Base-by-base conservation (phyloP, 2,113 vertebrate genomes). In the Xiphophorus hellerii region DNA sequence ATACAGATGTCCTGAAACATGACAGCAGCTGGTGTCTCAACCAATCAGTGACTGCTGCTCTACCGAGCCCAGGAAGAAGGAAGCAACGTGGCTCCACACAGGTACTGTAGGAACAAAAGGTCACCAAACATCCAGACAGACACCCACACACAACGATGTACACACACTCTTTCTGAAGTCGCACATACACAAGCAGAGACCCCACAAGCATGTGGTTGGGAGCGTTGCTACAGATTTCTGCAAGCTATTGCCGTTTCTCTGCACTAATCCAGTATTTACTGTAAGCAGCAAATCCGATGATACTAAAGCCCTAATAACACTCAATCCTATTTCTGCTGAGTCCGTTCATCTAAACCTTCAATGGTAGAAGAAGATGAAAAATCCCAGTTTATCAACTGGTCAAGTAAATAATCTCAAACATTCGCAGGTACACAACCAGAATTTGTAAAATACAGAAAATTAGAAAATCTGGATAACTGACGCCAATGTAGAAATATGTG, bases 231-330 rank as follows among this genome's bases (percentile, higher is more conserved):
- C 62, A 78, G 71, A 78, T 71, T 33, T 82, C 42, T 88, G 69
- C 65, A 71, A 81, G 71, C 76, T 74, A 25, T 63, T 61, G 48
- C 66, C 37, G 70, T 71, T 77, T 58, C 37, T 61, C 62, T n/a
- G 44, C 31, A n/a, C 76, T 90, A 87, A 92, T 87, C 85, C 89
- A 37, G 74, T 73, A 72, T 87, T 86, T 82, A 76, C 69, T 66
- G 54, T 62, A 37, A 77, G 67, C 14, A 79, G 71, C 62, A 66
- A 88, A 91, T 84, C 83, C 70, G 65, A 67, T 75, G 78, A 78
- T 76, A 39, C 66, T 69, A 71, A 81, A 80, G 67, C 66, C 62
- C 3, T 80, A 79, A 78, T 80, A 81, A 82, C 54, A 75, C 70
- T 80, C 71, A 72, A 67, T 89, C 82, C 80, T 33, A 77, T 86